Percentiles rank a stretch among this genome's conserved stretches.
These are phyloP conservation scores for Drosophila nannoptera DNA, from an alignment of 1,140 invertebrate species.

Conservation along the genomic window DNA sequence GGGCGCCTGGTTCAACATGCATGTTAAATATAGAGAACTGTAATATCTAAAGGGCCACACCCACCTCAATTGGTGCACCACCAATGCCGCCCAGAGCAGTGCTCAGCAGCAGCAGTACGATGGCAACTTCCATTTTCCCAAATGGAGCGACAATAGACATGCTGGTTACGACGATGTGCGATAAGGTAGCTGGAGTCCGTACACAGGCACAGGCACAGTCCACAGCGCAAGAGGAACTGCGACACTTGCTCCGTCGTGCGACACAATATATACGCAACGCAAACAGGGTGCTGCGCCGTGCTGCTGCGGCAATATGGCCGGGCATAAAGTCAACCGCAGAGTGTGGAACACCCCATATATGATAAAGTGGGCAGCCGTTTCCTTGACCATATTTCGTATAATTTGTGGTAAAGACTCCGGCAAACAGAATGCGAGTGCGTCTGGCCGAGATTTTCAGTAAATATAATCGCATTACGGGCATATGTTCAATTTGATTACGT, in stretches of 20 bases:
- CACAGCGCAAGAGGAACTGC: slow-evolving; percentile 25
- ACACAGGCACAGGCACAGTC: slow-evolving; percentile 11
- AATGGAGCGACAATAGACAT: slow-evolving; percentile 22
- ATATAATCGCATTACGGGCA: slow-evolving; percentile 62
- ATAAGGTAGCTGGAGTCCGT: neutral
- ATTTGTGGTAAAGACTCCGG: slow-evolving; percentile 70
- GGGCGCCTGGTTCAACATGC: slow-evolving; percentile 14
- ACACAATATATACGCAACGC: slow-evolving; percentile 26
- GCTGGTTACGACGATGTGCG: neutral
- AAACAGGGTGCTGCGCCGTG: slow-evolving; percentile 16
- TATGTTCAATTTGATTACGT: slow-evolving; percentile 67
- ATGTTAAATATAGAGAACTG: neutral
- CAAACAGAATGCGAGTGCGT: slow-evolving; percentile 58
- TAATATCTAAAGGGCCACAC: neutral
- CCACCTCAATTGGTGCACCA: slow-evolving; percentile 28
- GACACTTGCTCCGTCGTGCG: neutral
- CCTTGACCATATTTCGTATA: slow-evolving; percentile 70
- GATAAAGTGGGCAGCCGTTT: slow-evolving; percentile 34
- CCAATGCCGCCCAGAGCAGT: slow-evolving; percentile 13
- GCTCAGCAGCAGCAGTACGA: slow-evolving; percentile 22
- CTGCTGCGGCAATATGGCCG: neutral
- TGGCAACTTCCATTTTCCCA: slow-evolving; percentile 24
- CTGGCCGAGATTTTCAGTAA: slow-evolving; percentile 56
- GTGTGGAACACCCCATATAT: slow-evolving; percentile 13
- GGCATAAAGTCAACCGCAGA: neutral